Evolutionary conservation across 2,113 vertebrate species (phyloP), one percentile per base, ranked within the genome.

Genomic region (Ursus arctos): DNA sequence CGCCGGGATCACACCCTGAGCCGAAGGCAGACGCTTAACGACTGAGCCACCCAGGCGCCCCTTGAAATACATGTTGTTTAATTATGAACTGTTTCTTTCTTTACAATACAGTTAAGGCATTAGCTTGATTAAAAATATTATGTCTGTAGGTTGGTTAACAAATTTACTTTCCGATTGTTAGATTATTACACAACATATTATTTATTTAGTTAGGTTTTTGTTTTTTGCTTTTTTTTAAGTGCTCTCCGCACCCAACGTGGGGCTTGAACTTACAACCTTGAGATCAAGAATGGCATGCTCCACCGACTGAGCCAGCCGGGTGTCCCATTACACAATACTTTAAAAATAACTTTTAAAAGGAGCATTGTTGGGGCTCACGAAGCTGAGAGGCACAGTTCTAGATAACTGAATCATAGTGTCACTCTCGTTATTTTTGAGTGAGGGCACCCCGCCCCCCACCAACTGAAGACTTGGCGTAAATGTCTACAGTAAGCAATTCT

Each of bases 141-240:
- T 65, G 26, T 61, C 33, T 47, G 21, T 47, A 88, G 69, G 22
- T 43, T 90, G 71, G 6, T 49, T 72, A 26, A 40, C 72, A 65
- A 7, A 74, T 95, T 95, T 80, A n/a, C 61, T 71, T 92, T 43
- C 53, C 36, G 77, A 12, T 89, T 92, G 55, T 59, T 83, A 63
- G 36, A 57, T 40, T 49, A 16, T 77, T 87, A 82, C 10, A 53
- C 33, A 26, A 40, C 13, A 65, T 15, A 65, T 65, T 33, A 65
- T 65, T 65, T 33, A 65, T 65, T 65, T 65, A 65, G 14, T 65
- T 31, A 15, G 63, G 6, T 65, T 33, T 67, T 33, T 14, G 6
- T 63, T 63, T 61, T 61, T 63, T 28, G 36, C 36, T 36, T 40
- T 40, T 63, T 67, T 67, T 67, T 4, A 33, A 67, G 14, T 67